phyloP scores from a whole-genome alignment of 2,888 invertebrate genomes.

The Nephrotoma appendiculata region DNA sequence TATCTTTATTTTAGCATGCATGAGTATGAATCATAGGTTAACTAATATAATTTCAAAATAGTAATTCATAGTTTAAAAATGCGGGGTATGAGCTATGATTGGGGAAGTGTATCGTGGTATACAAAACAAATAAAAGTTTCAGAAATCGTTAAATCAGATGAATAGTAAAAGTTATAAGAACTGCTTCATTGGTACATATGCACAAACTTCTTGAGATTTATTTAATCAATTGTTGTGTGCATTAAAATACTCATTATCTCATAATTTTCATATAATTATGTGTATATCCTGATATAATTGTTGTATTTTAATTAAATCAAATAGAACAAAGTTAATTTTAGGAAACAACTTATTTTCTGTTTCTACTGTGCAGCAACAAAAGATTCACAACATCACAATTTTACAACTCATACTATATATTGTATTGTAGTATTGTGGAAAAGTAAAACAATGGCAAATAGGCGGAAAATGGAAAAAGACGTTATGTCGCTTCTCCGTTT shows the following conservation, averaged over 20 bases:
- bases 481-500: not conserved
- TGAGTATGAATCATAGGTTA: too few relatives aligned
- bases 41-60: too few relatives aligned
- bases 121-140: too few relatives aligned
- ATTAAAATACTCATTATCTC: not conserved
- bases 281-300: not conserved
- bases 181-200: too few relatives aligned
- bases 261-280: not conserved
- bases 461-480: not conserved
- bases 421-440: not conserved
- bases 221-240: not conserved
- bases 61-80: too few relatives aligned
- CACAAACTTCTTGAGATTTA: not conserved
- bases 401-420: not conserved
- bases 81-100: too few relatives aligned
- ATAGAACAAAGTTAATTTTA: not conserved
- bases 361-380: not conserved
- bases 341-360: not conserved
- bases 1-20: too few relatives aligned
- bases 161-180: too few relatives aligned
- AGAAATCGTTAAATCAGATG: too few relatives aligned
- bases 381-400: not conserved
- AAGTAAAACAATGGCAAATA: not conserved
- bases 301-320: not conserved
- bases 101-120: too few relatives aligned